These are phyloP conservation scores for Haliclona indistincta DNA, from an alignment of 37 sponge, comb jelly and placozoan genomes.

Conservation along the genomic window DNA sequence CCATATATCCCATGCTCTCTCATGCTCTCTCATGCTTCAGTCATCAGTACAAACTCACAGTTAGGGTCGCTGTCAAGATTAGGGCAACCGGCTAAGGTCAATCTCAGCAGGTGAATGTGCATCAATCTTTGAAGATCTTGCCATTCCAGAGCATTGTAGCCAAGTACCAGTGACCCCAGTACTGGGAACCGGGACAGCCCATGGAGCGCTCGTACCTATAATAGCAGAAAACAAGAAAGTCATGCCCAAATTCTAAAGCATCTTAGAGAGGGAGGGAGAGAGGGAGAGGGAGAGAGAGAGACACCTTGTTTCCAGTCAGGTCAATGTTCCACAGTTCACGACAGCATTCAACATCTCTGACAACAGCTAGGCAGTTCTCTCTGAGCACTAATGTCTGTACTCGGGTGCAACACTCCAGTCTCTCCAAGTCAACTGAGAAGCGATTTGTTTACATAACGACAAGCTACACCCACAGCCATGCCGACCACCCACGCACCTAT, in stretches of 20 bases:
- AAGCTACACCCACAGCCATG: too few species aligned
- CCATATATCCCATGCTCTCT: not conserved
- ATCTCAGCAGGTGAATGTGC: conserved; percentile 45
- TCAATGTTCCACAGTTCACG: conserved; percentile 54
- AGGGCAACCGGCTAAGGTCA: conserved; percentile 50
- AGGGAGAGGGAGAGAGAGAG: too few species aligned
- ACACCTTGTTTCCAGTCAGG: conserved; percentile 10
- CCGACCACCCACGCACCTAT: conserved; percentile 11
- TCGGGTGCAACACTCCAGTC: conserved; percentile 9
- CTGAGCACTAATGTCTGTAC: conserved; percentile 30
- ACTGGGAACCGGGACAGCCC: conserved; percentile 58
- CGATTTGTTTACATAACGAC: too few species aligned
- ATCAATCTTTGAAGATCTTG: conserved; percentile 36
- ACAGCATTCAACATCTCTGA: conserved; percentile 44
- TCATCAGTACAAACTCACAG: conserved; percentile 45
- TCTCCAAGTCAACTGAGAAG: conserved; percentile 41
- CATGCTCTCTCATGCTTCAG: conserved; percentile 5
- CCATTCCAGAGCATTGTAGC: conserved; percentile 65
- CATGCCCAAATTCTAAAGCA: not conserved
- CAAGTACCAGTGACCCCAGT: conserved; percentile 45
- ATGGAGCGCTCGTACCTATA: conserved; percentile 43
- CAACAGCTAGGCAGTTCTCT: conserved; percentile 28
- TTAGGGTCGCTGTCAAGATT: conserved; percentile 61
- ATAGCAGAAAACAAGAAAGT: not conserved
- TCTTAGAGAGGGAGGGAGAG: not conserved